Evolutionary conservation across 2,113 vertebrate genomes (phyloP).

Genomic region (Centropus unirufus): DNA sequence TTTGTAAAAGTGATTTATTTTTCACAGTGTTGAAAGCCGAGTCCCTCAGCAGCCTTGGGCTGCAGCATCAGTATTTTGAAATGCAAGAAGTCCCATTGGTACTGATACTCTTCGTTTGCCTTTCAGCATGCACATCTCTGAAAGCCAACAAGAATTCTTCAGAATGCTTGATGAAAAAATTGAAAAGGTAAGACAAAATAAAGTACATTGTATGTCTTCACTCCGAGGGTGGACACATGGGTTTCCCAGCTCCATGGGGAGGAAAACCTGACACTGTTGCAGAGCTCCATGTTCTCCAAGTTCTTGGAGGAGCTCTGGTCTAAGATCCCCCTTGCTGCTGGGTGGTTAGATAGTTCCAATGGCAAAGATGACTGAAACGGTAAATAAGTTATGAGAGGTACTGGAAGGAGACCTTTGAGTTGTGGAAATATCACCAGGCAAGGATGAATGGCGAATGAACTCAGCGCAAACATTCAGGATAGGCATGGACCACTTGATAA

Average conservation of each 20-base stretch:
- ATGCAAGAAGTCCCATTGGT: background rate
- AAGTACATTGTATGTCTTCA: background rate
- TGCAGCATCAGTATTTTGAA: background rate
- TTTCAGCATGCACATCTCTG: constrained; percentile 97
- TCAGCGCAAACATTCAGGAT: background rate
- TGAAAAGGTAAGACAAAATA: constrained; percentile 86
- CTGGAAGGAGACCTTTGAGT: background rate
- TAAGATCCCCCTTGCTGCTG: background rate
- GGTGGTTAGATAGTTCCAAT: background rate
- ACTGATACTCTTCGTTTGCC: constrained; percentile 3
- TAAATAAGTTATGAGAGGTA: background rate
- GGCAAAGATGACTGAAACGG: background rate
- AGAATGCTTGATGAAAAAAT: constrained; percentile 99
- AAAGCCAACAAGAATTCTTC: constrained; percentile 99
- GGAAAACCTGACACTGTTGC: background rate
- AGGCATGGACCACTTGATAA: background rate
- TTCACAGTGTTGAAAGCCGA: background rate
- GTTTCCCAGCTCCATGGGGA: background rate
- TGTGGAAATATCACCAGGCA: background rate
- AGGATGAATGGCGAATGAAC: background rate
- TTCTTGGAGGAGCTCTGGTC: background rate
- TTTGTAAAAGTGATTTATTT: background rate
- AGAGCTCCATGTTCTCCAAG: background rate
- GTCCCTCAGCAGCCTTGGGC: background rate
- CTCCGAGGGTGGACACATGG: rapidly evolving